Percentiles rank a stretch among this genome's conserved stretches.
phyloP scores from a whole-genome alignment of 2,888 invertebrate species.

The Stegophylla sp. region DNA sequence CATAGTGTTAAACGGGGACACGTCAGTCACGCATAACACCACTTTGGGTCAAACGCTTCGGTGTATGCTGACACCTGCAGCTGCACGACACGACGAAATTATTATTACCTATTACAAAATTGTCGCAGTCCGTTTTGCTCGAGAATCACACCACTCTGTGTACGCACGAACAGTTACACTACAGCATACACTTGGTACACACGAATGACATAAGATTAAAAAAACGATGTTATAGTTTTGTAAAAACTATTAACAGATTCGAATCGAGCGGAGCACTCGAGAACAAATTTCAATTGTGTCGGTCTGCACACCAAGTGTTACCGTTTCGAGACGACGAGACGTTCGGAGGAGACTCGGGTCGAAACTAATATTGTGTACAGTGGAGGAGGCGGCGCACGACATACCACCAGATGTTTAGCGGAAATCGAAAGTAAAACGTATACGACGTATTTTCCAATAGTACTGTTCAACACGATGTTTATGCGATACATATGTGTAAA shows the following conservation, averaged over 20 bases:
- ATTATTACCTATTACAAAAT: too few relatives aligned
- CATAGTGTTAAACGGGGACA: too few relatives aligned
- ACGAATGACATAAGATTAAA: too few relatives aligned
- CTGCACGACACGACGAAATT: too few relatives aligned
- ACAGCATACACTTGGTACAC: too few relatives aligned
- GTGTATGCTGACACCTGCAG: too few relatives aligned
- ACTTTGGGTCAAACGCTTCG: too few relatives aligned
- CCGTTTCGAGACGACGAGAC: not conserved
- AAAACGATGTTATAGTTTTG: too few relatives aligned
- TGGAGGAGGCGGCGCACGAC: not conserved
- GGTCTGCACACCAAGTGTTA: not conserved
- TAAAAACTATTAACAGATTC: not conserved
- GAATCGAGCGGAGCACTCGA: not conserved
- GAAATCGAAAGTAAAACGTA: constrained; percentile 35
- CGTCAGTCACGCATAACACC: too few relatives aligned
- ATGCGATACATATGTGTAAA: not conserved
- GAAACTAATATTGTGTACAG: constrained; percentile 6
- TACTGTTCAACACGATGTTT: not conserved
- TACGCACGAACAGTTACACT: too few relatives aligned
- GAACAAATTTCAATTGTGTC: constrained; percentile 19
- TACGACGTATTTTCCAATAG: not conserved
- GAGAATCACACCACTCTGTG: too few relatives aligned
- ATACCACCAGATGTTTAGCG: constrained; percentile 28
- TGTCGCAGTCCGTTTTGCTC: too few relatives aligned
- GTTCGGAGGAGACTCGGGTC: not conserved